phyloP scores from a whole-genome alignment of 1,140 invertebrate species.

The Hyles euphorbiae region DNA sequence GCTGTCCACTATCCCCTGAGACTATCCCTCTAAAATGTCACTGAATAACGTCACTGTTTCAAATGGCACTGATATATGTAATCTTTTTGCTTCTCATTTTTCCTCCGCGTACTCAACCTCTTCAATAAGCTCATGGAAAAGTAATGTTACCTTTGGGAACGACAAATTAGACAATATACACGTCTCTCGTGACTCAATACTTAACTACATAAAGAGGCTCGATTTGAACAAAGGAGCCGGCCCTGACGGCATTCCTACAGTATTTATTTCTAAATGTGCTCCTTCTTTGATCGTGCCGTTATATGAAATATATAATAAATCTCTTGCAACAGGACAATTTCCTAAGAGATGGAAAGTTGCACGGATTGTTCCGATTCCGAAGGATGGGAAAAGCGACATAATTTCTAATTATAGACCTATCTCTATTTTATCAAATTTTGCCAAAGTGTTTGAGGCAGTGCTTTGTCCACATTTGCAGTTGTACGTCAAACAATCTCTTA shows the following conservation, averaged over 20 bases:
- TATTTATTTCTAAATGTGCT: constrained; percentile 2
- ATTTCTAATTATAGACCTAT: constrained; percentile 8
- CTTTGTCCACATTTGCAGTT: constrained; percentile 3
- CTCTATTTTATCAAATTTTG: constrained; percentile 1
- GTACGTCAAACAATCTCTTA: neutral
- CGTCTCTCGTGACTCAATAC: neutral
- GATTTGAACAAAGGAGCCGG: constrained; percentile 1
- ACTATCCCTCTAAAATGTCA: neutral
- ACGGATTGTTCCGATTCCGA: neutral
- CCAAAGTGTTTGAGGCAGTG: constrained; percentile 2
- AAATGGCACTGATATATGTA: constrained; percentile 3
- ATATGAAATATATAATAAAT: constrained; percentile 4
- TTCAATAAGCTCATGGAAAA: too few species aligned
- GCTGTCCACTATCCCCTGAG: too few species aligned
- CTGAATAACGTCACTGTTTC: neutral
- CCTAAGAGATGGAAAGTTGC: constrained; percentile 3
- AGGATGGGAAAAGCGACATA: neutral
- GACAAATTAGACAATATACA: too few species aligned
- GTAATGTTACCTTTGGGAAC: too few species aligned
- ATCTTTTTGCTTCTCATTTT: constrained; percentile 4
- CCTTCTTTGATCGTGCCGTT: neutral
- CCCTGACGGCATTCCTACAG: constrained; percentile 1
- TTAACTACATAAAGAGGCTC: neutral
- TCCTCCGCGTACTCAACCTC: neutral
- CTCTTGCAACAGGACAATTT: neutral